Base-by-base conservation (phyloP, 2,888 invertebrate species). In the Ypsolopha sequella region DNA sequence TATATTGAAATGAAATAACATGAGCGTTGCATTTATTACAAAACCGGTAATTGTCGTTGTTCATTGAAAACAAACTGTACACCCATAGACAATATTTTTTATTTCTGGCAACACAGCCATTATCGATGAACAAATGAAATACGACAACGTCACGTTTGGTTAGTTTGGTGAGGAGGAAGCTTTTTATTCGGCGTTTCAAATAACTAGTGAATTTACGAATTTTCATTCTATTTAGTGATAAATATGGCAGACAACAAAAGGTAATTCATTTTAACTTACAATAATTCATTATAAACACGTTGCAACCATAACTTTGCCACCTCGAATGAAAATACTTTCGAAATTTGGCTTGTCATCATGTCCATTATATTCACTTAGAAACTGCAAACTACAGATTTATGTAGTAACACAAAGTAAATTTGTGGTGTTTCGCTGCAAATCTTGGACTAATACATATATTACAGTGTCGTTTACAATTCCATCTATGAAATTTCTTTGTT, bases 161-260 rank as follows among this genome's bases (percentile, higher is more conserved):
- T 24, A 49, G 54, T 47, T 50, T 54, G 36, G 55, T 52, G 49
- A 51, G 46, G 44, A 43, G 36, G 48, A 70, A 51, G 53, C 59
- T 72, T 73, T 68, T 69, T 73, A 66, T 74, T 77, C 76, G 77
- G 78, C 75, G 64, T 80, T 79, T 68, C 62, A 61, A 67, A 51
- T 54, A 73, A 73, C 70, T 67, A 72, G 65, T 69, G 66, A 71
- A 69, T 72, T 74, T 68, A 65, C 61, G 64, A 69, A 70, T 74
- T 70, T 62, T 73, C 70, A 67, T 65, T 69, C 66, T 66, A 66
- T 64, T 75, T 74, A 66, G 66, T 70, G 58, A 61, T 66, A 63
- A 79, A 66, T 74, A 88, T 88, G 88, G 88, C 88, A 74, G 88
- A 88, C 67, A 88, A 87, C 69, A 88, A 88, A 75, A 88, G 80